Percentiles rank a stretch among this genome's conserved stretches.
These are phyloP conservation scores for Gallirallus australis DNA, from an alignment of 2,797 vertebrate species.

Conservation along the genomic window DNA sequence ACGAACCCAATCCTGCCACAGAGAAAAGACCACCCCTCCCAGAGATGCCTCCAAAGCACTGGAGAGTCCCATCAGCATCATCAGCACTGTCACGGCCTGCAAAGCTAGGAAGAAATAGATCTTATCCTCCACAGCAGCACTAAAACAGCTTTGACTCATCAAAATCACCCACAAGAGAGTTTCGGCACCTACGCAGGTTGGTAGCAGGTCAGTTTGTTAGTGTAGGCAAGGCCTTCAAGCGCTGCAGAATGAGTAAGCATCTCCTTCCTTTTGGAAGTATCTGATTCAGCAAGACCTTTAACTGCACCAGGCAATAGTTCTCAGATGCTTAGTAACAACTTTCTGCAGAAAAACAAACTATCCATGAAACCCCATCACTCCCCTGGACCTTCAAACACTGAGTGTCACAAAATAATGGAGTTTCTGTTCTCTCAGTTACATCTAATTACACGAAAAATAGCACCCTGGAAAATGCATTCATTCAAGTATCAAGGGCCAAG, in stretches of 20 bases:
- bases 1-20: accelerated
- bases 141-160: conserved; percentile 29
- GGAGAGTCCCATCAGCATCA: accelerated
- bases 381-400: background rate
- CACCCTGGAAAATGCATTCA: background rate
- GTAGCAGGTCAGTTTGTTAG: background rate
- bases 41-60: background rate
- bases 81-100: background rate
- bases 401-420: background rate
- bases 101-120: background rate
- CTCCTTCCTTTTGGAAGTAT: conserved; percentile 1
- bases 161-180: background rate
- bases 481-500: background rate
- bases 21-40: background rate
- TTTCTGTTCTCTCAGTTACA: background rate
- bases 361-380: background rate
- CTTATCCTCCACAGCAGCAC: background rate
- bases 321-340: background rate
- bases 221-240: background rate
- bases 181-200: background rate
- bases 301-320: background rate
- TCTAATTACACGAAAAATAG: background rate
- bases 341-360: background rate
- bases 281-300: conserved; percentile 48
- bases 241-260: conserved; percentile 23